Evolutionary conservation across 2,113 vertebrate genomes (phyloP).

Genomic region (Sapayoa aenigma): DNA sequence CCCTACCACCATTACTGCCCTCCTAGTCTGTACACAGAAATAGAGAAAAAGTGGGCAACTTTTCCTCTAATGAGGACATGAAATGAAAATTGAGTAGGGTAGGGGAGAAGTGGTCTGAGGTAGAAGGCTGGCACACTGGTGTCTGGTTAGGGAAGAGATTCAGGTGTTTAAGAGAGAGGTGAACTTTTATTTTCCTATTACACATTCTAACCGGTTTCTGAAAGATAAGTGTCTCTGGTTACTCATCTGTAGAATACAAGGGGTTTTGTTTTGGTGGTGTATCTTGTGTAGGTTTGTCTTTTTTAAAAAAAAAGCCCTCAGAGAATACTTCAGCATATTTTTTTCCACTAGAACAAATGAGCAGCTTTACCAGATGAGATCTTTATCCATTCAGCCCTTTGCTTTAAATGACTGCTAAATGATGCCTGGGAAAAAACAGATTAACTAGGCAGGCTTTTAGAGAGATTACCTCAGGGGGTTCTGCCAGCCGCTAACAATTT

Average conservation of each 20-base stretch:
- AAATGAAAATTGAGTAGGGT: neutral
- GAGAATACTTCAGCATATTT: neutral
- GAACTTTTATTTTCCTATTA: neutral
- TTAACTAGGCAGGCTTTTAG: neutral
- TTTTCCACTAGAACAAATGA: neutral
- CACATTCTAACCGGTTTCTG: neutral
- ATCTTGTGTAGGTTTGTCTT: neutral
- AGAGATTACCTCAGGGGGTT: neutral
- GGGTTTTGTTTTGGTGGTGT: neutral
- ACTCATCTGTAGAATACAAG: neutral
- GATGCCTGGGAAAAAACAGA: neutral
- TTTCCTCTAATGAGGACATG: rapidly evolving
- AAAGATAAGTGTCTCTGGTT: neutral
- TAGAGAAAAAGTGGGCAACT: neutral
- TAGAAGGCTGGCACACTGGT: neutral
- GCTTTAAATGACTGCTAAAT: neutral
- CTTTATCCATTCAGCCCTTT: neutral
- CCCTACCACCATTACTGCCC: rapidly evolving
- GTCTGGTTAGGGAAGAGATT: neutral
- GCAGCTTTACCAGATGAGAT: neutral
- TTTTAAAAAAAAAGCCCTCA: neutral
- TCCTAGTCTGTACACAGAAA: neutral
- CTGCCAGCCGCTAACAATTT: neutral
- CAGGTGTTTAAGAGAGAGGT: neutral
- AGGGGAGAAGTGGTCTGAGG: neutral